These are phyloP conservation scores for Crax fasciolata DNA, from an alignment of 2,797 vertebrate species.

Conservation along the genomic window DNA sequence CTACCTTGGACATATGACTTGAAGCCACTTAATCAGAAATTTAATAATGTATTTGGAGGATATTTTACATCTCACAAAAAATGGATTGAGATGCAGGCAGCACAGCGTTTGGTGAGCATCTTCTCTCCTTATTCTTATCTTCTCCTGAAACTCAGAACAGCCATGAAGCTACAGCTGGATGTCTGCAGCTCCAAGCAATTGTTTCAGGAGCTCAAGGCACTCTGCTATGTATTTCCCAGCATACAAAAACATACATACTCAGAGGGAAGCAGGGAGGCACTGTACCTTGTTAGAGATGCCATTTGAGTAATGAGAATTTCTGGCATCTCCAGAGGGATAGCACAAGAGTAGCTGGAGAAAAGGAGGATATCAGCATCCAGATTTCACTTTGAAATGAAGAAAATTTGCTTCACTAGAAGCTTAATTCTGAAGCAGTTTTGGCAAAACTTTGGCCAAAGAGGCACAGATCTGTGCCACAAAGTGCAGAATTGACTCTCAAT, in stretches of 20 bases:
- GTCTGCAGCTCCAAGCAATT: not conserved
- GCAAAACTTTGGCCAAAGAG: not conserved
- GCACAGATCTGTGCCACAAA: not conserved
- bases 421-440: not conserved
- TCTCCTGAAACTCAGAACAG: not conserved
- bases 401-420: not conserved
- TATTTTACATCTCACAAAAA: not conserved
- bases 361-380: not conserved
- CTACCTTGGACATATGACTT: not conserved
- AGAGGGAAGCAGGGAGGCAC: not conserved
- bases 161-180: not conserved
- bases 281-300: rapidly evolving
- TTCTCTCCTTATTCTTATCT: not conserved
- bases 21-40: not conserved
- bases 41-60: not conserved
- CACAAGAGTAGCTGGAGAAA: not conserved
- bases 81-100: not conserved
- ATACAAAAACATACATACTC: not conserved
- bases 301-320: not conserved
- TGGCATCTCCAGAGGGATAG: not conserved
- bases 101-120: not conserved
- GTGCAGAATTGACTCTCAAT: not conserved
- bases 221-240: not conserved
- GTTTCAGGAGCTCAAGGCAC: not conserved
- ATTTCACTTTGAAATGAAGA: not conserved